Base-by-base conservation (phyloP, 2,797 vertebrate species). In the Labroides dimidiatus region DNA sequence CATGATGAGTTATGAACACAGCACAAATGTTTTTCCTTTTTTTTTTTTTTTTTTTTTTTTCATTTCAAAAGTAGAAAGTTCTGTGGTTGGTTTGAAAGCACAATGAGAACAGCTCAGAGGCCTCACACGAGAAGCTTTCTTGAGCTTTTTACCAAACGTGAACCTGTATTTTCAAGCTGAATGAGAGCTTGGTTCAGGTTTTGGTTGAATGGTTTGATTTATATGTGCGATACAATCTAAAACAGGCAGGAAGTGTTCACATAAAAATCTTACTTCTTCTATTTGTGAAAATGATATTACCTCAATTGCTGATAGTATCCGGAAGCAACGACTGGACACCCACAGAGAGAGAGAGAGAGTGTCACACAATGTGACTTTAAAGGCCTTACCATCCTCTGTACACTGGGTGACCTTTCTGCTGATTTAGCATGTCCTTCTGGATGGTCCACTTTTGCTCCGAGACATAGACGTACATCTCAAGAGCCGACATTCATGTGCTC, bases 341-440 rank as follows among this genome's bases (percentile, higher is more conserved):
- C 57, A 68, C 63, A 85, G 55, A 68, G 71, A 84, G 64, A 69
- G 72, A 52, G 37, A 27, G 71, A 84, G 64, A 69, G 72, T 49
- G 37, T 27, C 62, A 72, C 57, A 67, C 37, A 78, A 64, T 7
- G 41, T 74, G 72, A 72, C 50, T 36, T n/a, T 60, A 63, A 78
- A 70, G 45, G 64, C 50, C 41, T 47, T 59, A 23, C 43, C 79
- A 66, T 71, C 64, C 54, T 11, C 66, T 37, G 52, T 67, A 50
- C 64, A 52, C 39, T 50, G 47, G 0, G 27, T 65, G 81, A 86
- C 86, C 85, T 84, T 78, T 84, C 61, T 80, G 82, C 84, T 86
- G 78, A 89, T 87, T 78, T 84, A 72, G 67, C 84, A 67, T 61
- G 83, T 86, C 82, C 76, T 76, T 82, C 75, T 66, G 69, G 71